Percentiles rank a stretch among this genome's conserved stretches.
phyloP scores from a whole-genome alignment of 2,888 invertebrate species.

The Plebejus melissa region DNA sequence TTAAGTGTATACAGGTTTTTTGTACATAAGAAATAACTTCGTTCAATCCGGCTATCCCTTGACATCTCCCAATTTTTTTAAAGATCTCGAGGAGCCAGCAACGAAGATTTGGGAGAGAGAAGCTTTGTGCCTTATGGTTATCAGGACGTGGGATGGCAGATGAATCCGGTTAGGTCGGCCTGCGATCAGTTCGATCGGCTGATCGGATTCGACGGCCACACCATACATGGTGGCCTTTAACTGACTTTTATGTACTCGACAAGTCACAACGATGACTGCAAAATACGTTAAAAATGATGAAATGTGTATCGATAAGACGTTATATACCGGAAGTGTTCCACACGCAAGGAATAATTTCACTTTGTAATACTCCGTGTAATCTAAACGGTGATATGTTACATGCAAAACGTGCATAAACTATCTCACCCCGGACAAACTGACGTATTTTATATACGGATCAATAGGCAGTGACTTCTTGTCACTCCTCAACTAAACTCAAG shows the following conservation, averaged over 20 bases:
- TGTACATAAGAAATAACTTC: background rate
- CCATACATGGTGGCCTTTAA: background rate
- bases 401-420: conserved; percentile 25
- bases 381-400: conserved; percentile 25
- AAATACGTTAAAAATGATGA: conserved; percentile 20
- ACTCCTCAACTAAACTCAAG: background rate
- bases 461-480: background rate
- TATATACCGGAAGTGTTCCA: conserved; percentile 22
- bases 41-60: background rate
- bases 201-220: background rate
- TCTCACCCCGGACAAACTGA: conserved; percentile 1
- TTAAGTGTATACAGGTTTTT: too few relatives aligned
- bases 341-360: conserved; percentile 26
- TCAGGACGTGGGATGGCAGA: too few relatives aligned
- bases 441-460: conserved; percentile 20
- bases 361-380: conserved; percentile 24
- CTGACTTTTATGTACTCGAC: background rate
- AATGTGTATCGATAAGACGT: conserved; percentile 19
- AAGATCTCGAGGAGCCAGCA: background rate
- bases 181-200: background rate
- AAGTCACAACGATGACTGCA: conserved; percentile 3
- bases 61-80: background rate
- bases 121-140: background rate
- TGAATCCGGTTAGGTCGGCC: background rate
- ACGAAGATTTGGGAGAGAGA: background rate